Conservation (phyloP, 2,113 vertebrate genomes). For the Cyanoliseus patagonus region DNA sequence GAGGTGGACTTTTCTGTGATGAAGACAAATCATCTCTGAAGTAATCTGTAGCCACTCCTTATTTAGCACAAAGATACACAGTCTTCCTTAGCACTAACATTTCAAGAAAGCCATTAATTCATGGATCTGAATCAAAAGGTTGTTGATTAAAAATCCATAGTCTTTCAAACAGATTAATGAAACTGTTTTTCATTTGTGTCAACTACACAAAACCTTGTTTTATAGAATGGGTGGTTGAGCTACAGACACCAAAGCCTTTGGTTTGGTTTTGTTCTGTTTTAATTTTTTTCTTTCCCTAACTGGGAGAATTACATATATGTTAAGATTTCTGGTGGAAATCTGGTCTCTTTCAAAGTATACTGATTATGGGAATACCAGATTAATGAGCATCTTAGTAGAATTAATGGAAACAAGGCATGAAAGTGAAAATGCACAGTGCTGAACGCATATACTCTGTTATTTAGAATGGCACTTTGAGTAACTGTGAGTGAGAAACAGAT, state of each 20-base stretch:
- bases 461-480: neutral
- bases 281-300: neutral
- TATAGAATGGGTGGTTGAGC: neutral
- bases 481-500: neutral
- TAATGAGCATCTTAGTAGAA: neutral
- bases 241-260: neutral
- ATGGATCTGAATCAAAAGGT: neutral
- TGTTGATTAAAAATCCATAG: neutral
- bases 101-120: neutral
- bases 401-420: neutral
- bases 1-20: rapidly evolving
- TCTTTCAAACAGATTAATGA: neutral
- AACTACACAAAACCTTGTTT: neutral
- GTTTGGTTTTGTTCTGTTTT: neutral
- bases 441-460: neutral
- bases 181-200: neutral
- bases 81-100: neutral
- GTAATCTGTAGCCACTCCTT: neutral
- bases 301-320: neutral
- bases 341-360: neutral
- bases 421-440: neutral
- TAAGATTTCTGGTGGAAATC: neutral
- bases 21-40: neutral
- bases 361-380: constrained; percentile 6
- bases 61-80: neutral